phyloP scores from a whole-genome alignment of 1,140 invertebrate species.

The Psix sp. region DNA sequence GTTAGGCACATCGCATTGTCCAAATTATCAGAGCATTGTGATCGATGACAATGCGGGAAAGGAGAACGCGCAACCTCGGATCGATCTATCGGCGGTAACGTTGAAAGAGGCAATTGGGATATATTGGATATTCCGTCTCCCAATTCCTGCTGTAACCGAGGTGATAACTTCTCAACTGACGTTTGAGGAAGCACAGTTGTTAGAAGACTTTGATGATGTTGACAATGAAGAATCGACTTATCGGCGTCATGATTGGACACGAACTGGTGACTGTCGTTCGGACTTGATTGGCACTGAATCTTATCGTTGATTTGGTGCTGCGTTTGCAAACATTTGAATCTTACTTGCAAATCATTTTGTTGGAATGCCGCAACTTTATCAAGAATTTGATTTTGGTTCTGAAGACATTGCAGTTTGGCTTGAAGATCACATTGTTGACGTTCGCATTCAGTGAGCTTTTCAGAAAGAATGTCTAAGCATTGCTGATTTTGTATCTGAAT shows the following conservation, averaged over 20 bases:
- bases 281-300: constrained; percentile 44
- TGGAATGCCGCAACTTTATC: constrained; percentile 74
- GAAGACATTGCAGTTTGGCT: constrained; percentile 72
- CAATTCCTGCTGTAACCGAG: constrained; percentile 65
- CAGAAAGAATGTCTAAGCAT: constrained; percentile 71
- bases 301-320: constrained; percentile 67
- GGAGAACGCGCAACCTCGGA: constrained; percentile 62
- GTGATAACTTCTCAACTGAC: constrained; percentile 70
- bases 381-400: constrained; percentile 74
- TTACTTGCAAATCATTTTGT: constrained; percentile 68
- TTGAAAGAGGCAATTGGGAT: constrained; percentile 71
- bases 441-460: constrained; percentile 74
- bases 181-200: constrained; percentile 62
- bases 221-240: constrained; percentile 53
- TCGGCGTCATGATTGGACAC: constrained; percentile 62
- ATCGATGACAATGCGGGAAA: constrained; percentile 68
- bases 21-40: constrained; percentile 65
- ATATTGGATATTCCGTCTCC: constrained; percentile 66
- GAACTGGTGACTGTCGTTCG: constrained; percentile 61
- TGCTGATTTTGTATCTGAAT: constrained; percentile 71
- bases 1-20: constrained; percentile 59
- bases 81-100: constrained; percentile 70
- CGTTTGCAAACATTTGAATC: constrained; percentile 68
- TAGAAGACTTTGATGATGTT: constrained; percentile 65
- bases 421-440: constrained; percentile 73